Evolutionary conservation across 2,888 invertebrate species (phyloP).

Genomic region (Disparrhopalites patrizii): DNA sequence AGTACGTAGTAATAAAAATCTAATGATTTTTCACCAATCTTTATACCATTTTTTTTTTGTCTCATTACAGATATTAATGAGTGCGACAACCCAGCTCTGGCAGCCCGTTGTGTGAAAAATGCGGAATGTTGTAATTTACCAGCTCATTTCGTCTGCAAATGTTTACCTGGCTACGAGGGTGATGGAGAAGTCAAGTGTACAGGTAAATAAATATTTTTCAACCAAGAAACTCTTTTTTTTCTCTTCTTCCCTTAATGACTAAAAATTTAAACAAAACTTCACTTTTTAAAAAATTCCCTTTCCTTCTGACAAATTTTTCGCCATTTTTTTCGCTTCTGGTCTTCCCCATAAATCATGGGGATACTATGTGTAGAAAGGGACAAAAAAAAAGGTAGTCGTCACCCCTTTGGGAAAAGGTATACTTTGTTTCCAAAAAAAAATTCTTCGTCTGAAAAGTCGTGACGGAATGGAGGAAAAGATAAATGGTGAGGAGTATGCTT

Average conservation of each 20-base stretch:
- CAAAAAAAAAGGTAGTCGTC: background rate
- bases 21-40: background rate
- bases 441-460: background rate
- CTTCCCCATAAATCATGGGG: no score
- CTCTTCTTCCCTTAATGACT: constrained; percentile 3
- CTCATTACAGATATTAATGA: constrained; percentile 78
- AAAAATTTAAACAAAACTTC: no score
- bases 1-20: constrained; percentile 4
- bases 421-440: no score
- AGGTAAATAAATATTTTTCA: constrained; percentile 56
- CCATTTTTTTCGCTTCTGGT: no score
- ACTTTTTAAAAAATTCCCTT: no score
- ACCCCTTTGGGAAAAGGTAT: no score
- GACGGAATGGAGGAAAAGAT: background rate
- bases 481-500: background rate
- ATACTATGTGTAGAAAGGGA: background rate
- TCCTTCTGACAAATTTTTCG: no score
- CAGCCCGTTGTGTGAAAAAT: constrained; percentile 80
- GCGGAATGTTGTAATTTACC: constrained; percentile 93
- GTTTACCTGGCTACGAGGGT: constrained; percentile 83
- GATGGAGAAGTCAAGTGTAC: constrained; percentile 83
- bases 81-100: constrained; percentile 80
- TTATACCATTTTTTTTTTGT: background rate
- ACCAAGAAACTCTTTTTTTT: background rate
- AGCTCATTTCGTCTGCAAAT: constrained; percentile 90